Base-by-base conservation (phyloP, 1,140 invertebrate species). In the Trichoplusia ni region DNA sequence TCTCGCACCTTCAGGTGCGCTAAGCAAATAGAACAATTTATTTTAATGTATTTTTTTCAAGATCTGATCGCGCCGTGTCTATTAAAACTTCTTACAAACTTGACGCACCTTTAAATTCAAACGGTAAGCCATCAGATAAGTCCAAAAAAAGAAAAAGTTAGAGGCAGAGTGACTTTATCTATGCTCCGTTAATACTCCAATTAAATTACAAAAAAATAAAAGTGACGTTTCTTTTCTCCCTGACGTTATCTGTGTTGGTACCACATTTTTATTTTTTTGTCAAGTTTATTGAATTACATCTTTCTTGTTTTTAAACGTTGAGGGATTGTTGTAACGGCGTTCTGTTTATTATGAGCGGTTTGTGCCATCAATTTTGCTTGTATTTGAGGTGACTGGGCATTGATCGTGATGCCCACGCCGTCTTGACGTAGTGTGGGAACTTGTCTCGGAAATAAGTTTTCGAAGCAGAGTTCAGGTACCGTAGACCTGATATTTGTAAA, bases 71-170 rank as follows among this genome's bases (percentile, higher is more conserved):
- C 74, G 47, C 71, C 47, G 71, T 85, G 71, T 90, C 87, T 87
- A 90, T 90, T 90, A 90, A 89, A 90, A 90, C 76, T 90, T 90
- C 77, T 75, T 81, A 79, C 73, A 59, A 64, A 77, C 73, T 79
- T 82, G 82, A 83, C 82, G 77, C 81, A 86, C 81, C 82, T 88
- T 83, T 87, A 82, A 85, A 88, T 83, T 90, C 82, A 82, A 89
- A 89, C 82, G 73, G 78, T 89, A 87, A 89, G 82, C 82, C 84
- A 85, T 85, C 87, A 78, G 87, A 90, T 90, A 87, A 85, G 69
- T 29, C 71, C 68, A 60, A 75, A 79, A 82, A 82, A 77, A 79
- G 71, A 59, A 75, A 72, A 78, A 67, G 60, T 75, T 71, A 68
- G 65, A 73, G 67, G 38, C 61, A 64, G 72, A 72, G 73, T 75